Conservation (phyloP, 2,888 invertebrate species). For the Cerceris rybyensis region DNA sequence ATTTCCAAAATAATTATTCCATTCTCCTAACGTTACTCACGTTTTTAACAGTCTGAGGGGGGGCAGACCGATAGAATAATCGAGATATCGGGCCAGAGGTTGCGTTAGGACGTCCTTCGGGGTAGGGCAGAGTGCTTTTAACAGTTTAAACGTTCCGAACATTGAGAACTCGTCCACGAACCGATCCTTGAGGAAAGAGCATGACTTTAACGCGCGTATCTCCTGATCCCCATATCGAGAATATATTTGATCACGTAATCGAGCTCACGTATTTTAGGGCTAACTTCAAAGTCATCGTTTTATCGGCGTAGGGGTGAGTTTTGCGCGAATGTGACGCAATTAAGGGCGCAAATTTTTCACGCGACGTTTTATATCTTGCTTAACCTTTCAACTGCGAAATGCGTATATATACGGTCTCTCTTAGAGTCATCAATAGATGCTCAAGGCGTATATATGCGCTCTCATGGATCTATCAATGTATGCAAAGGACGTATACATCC, state of each 20-base stretch:
- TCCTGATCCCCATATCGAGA: background rate
- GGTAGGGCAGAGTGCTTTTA: constrained; percentile 25
- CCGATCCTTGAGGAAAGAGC: constrained; percentile 12
- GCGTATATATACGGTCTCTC: too few relatives aligned
- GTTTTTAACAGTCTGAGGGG: constrained; percentile 33
- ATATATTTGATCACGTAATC: background rate
- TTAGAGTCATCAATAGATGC: too few relatives aligned
- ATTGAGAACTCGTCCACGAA: constrained; percentile 26
- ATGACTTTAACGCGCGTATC: constrained; percentile 1
- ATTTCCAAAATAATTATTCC: background rate
- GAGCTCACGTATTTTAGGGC: background rate
- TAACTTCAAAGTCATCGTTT: too few relatives aligned
- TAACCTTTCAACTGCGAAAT: too few relatives aligned
- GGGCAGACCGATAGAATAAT: constrained; percentile 10
- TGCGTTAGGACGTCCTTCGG: constrained; percentile 26
- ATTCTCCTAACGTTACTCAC: constrained; percentile 40
- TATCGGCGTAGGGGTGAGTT: too few relatives aligned
- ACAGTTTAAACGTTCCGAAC: constrained; percentile 27
- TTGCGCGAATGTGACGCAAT: too few relatives aligned
- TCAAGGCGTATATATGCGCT: too few relatives aligned
- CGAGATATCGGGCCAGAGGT: constrained; percentile 22
- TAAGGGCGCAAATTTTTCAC: too few relatives aligned
- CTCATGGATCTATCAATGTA: too few relatives aligned
- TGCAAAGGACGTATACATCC: too few relatives aligned
- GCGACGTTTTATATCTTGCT: too few relatives aligned